phyloP scores from a whole-genome alignment of 2,888 invertebrate genomes.

The Nysson spinosus region DNA sequence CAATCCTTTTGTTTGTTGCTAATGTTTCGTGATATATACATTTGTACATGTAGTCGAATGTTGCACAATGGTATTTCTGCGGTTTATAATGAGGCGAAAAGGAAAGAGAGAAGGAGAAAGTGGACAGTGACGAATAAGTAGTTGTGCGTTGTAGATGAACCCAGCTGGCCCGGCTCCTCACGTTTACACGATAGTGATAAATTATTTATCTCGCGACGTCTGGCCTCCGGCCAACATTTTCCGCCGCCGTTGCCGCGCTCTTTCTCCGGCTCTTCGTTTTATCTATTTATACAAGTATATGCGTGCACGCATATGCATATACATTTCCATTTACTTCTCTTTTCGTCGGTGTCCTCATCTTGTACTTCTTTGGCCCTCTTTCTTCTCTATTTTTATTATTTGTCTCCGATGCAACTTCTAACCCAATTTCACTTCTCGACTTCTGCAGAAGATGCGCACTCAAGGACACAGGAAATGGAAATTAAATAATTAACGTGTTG shows the following conservation, averaged over 20 bases:
- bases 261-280: constrained; percentile 33
- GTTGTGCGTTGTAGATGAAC: constrained; percentile 28
- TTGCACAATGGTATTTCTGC: constrained; percentile 3
- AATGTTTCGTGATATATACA: constrained; percentile 8
- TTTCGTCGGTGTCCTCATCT: not conserved
- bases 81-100: constrained; percentile 11
- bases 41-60: constrained; percentile 8
- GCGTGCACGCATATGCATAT: constrained; percentile 1
- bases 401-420: too few species aligned
- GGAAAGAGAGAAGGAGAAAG: constrained; percentile 38
- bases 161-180: constrained; percentile 56
- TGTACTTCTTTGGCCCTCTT: not conserved
- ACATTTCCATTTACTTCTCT: not conserved
- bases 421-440: too few species aligned
- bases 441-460: too few species aligned
- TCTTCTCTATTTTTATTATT: not conserved
- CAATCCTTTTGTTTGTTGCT: not conserved
- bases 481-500: too few species aligned
- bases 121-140: constrained; percentile 51
- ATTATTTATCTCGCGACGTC: constrained; percentile 70
- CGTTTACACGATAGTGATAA: constrained; percentile 67
- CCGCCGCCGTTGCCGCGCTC: constrained; percentile 42
- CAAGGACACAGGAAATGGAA: too few species aligned
- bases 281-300: constrained; percentile 55
- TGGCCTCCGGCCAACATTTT: constrained; percentile 67